Percentiles rank a stretch among this genome's conserved stretches.
phyloP scores from a whole-genome alignment of 1,140 invertebrate genomes.

The Triops cancriformis region DNA sequence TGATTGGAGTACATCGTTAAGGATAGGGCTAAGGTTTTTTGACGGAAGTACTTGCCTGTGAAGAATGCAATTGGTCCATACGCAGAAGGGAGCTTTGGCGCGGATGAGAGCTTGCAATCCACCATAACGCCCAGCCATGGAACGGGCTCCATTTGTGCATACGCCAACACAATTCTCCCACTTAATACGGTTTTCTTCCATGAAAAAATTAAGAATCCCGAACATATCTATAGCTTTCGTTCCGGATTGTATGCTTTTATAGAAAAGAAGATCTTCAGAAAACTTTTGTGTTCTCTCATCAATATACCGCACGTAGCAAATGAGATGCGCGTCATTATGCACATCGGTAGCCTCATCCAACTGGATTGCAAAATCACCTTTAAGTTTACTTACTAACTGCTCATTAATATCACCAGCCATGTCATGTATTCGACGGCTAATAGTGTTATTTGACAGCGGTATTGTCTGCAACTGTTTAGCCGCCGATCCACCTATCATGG shows the following conservation, averaged over 20 bases:
- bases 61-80: not conserved
- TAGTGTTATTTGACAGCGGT: slow-evolving; percentile 23
- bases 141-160: slow-evolving; percentile 25
- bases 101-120: too few relatives aligned
- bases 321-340: too few relatives aligned
- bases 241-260: slow-evolving; percentile 11
- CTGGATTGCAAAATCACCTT: slow-evolving; percentile 22
- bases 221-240: slow-evolving; percentile 19
- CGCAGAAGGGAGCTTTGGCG: not conserved
- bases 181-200: slow-evolving; percentile 21
- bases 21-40: not conserved
- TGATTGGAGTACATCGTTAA: not conserved
- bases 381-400: slow-evolving; percentile 21
- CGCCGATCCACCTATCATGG: slow-evolving; percentile 21
- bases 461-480: slow-evolving; percentile 16
- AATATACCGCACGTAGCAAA: too few relatives aligned
- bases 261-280: slow-evolving; percentile 23
- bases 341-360: slow-evolving; percentile 24
- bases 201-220: slow-evolving; percentile 9
- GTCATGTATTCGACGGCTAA: slow-evolving; percentile 17
- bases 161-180: not conserved
- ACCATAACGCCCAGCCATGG: slow-evolving; percentile 16
- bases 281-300: not conserved
- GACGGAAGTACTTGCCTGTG: not conserved
- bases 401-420: slow-evolving; percentile 21